phyloP scores from a whole-genome alignment of 2,113 vertebrate genomes.

The Butastur rufipennis region DNA sequence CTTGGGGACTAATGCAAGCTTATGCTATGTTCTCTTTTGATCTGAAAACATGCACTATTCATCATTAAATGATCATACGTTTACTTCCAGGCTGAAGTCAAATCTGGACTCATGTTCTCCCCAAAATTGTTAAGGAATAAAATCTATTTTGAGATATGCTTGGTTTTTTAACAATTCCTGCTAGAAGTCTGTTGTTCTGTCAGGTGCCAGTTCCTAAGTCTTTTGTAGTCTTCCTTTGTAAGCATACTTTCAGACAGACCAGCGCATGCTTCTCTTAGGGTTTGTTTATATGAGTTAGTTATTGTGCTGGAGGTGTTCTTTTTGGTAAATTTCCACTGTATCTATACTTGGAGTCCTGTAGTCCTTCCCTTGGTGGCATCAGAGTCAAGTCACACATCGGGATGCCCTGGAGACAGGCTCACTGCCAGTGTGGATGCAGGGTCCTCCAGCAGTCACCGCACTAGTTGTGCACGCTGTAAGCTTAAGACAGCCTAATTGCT shows the following conservation, averaged over 20 bases:
- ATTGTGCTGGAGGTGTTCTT: background rate
- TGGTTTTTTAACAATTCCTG: background rate
- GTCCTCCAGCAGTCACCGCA: background rate
- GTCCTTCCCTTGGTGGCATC: background rate
- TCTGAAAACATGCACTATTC: background rate
- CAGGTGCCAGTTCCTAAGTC: background rate
- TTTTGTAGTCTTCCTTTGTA: background rate
- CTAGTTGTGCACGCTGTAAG: fast-evolving
- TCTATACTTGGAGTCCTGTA: background rate
- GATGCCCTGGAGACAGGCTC: background rate
- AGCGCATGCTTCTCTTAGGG: background rate
- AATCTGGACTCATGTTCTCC: background rate
- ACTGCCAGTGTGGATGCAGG: background rate
- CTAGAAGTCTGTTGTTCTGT: background rate
- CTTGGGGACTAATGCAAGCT: background rate
- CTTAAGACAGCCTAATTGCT: background rate
- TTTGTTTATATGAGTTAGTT: background rate
- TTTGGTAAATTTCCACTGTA: background rate
- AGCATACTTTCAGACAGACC: background rate
- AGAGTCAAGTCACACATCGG: background rate
- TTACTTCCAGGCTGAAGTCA: background rate
- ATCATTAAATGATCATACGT: background rate
- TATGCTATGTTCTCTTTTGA: background rate
- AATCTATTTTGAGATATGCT: background rate
- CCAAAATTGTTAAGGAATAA: background rate